phyloP scores from a whole-genome alignment of 2,888 invertebrate species.

The Hololepta plana region DNA sequence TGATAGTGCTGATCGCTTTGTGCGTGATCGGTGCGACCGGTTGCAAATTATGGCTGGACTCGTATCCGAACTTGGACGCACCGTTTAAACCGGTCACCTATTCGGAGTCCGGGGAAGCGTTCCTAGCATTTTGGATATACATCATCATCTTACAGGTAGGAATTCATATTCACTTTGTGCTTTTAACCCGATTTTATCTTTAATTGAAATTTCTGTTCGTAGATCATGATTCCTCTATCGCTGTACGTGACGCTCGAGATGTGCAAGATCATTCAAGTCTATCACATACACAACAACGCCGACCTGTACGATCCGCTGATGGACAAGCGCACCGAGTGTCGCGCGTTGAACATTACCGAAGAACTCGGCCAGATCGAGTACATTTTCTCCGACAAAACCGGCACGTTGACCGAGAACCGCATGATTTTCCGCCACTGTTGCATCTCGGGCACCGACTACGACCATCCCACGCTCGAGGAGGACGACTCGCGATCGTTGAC shows the following conservation, averaged over 20 bases:
- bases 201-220: slow-evolving; percentile 15
- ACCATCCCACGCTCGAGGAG: slow-evolving; percentile 57
- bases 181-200: too few species aligned
- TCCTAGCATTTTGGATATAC: slow-evolving; percentile 87
- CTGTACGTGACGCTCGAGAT: slow-evolving; percentile 93
- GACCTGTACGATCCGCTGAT: slow-evolving; percentile 72
- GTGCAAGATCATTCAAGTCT: slow-evolving; percentile 89
- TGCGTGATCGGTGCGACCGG: slow-evolving; percentile 85
- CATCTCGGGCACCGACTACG: slow-evolving; percentile 77
- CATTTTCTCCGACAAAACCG: slow-evolving; percentile 94
- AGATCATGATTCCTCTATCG: slow-evolving; percentile 93
- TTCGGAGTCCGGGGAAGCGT: slow-evolving; percentile 33
- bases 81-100: slow-evolving; percentile 48
- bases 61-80: slow-evolving; percentile 35
- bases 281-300: slow-evolving; percentile 81
- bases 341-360: slow-evolving; percentile 92
- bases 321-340: slow-evolving; percentile 71
- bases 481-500: slow-evolving; percentile 33
- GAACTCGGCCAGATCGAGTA: slow-evolving; percentile 92
- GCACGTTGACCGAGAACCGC: slow-evolving; percentile 92
- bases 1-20: slow-evolving; percentile 72
- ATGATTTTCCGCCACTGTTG: slow-evolving; percentile 91
- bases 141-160: slow-evolving; percentile 81
- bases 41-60: slow-evolving; percentile 69
- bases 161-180: slow-evolving; percentile 4